phyloP scores from a whole-genome alignment of 2,113 vertebrate species.

The Alouatta palliata region DNA sequence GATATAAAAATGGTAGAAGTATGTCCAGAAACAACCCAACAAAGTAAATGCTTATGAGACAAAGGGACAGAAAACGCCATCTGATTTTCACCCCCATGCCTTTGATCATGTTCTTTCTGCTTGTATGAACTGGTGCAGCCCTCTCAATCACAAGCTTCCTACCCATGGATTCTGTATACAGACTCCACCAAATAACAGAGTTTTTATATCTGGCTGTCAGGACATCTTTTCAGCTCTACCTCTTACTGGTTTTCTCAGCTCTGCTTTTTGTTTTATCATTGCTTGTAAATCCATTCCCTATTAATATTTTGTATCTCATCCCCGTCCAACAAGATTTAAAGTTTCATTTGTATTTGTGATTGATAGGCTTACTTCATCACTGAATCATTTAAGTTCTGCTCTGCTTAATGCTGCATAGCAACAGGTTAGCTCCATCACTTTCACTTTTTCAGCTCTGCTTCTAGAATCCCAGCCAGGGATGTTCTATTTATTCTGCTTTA shows the following conservation, averaged over 20 bases:
- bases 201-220: background rate
- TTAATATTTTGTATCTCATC: background rate
- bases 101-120: background rate
- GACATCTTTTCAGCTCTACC: background rate
- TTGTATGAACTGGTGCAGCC: background rate
- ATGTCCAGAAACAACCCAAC: background rate
- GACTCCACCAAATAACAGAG: background rate
- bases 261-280: background rate
- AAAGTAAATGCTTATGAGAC: background rate
- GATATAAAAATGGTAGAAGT: background rate
- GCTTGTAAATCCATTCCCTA: background rate
- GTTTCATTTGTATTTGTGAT: background rate
- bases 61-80: background rate
- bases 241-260: background rate
- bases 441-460: background rate
- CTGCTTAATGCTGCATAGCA: background rate
- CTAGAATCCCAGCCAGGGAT: background rate
- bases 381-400: background rate
- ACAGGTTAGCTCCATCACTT: background rate
- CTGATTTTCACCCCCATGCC: background rate
- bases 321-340: background rate
- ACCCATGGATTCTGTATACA: background rate
- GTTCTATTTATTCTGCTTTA: background rate
- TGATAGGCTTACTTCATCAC: background rate
- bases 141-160: background rate